phyloP scores from a whole-genome alignment of 1,140 invertebrate genomes.

The Trinorchestia longiramus region DNA sequence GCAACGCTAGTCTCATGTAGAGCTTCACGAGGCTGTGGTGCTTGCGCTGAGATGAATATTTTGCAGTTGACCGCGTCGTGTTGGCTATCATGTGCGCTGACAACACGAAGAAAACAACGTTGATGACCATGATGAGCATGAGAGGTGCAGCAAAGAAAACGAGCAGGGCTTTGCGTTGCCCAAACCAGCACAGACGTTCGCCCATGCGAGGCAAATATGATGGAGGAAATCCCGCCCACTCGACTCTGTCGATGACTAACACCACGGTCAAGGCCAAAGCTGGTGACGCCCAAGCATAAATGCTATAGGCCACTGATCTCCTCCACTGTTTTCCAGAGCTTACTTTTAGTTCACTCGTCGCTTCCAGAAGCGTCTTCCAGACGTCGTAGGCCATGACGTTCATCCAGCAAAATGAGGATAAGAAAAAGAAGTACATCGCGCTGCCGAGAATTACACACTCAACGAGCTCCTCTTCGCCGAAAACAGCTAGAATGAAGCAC shows the following conservation, averaged over 20 bases:
- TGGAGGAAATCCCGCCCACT: constrained; percentile 68
- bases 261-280: constrained; percentile 72
- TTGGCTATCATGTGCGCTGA: constrained; percentile 73
- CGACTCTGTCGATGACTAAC: constrained; percentile 71
- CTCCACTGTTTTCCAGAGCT: constrained; percentile 70
- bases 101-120: constrained; percentile 73
- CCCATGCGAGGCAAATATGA: constrained; percentile 72
- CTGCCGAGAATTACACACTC: constrained; percentile 77
- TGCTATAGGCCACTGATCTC: constrained; percentile 73
- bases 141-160: constrained; percentile 75
- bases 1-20: constrained; percentile 74
- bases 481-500: constrained; percentile 71
- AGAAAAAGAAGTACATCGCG: constrained; percentile 91
- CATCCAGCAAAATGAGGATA: constrained; percentile 96
- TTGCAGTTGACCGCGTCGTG: constrained; percentile 70
- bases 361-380: constrained; percentile 74
- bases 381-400: constrained; percentile 96
- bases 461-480: constrained; percentile 64
- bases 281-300: constrained; percentile 74
- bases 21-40: constrained; percentile 72
- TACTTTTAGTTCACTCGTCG: constrained; percentile 73
- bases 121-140: constrained; percentile 71
- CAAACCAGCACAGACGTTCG: constrained; percentile 74
- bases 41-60: constrained; percentile 68
- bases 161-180: constrained; percentile 72